Evolutionary conservation across 2,888 invertebrate species (phyloP), one percentile per base, ranked within the genome.

Genomic region (Labia minor): DNA sequence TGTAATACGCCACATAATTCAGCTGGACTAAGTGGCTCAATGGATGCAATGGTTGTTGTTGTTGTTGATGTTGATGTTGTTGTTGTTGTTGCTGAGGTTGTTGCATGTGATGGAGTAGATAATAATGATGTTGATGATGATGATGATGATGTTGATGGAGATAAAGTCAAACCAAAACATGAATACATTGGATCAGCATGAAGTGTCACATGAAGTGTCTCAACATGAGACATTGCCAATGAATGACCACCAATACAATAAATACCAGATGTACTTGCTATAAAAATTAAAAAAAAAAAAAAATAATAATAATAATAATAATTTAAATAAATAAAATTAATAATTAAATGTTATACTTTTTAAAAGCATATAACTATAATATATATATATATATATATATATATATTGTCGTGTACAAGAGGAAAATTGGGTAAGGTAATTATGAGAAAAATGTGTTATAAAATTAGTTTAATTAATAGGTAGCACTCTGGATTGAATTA

Each of bases 1-100:
- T 89, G 88, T 33, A 89, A 81, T 73, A 88, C 88, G 11, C 88
- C 89, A 71, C 86, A 86, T 72, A 88, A 82, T 73, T 85, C 85
- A 14, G 85, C 84, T 20, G 83, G 81, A 33, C 83, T 81, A 68
- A 81, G 81, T 1, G 80, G 78, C 62, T 80, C 79, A 62, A 86
- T 79, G 70, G 79, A 75, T 1, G 79, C 78, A 61, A 85, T 78
- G 49, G 83, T 72, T n/a, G n/a, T n/a, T 21, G 78, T 76, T 69
- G 78, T 77, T 1, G 77, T 77, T 21, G 76, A 33, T 8, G 6
- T 33, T 6, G 74, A 68, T 76, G 72, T 65, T 49, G 83, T 72
- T n/a, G n/a, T n/a, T 21, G 78, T 76, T 69, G 78, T 77, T 1
- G 77, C 77, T 21, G 76, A 33, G 11, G 6, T 33, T 6, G 74